Conservation (phyloP, 2,113 vertebrate genomes). For the Phoxinus phoxinus region DNA sequence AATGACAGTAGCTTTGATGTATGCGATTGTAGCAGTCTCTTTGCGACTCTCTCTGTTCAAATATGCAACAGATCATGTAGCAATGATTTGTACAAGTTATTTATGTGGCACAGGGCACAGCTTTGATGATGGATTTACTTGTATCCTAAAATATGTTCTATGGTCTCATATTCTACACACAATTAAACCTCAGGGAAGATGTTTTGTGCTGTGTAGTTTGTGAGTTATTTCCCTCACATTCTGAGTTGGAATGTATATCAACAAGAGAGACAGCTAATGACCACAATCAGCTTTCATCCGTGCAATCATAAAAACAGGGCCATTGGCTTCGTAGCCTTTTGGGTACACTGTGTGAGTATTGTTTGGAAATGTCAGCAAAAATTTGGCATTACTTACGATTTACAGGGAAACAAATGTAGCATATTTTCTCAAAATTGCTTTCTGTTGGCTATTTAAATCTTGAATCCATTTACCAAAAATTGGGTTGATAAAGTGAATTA, state of each 20-base stretch:
- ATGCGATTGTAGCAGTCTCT: not conserved
- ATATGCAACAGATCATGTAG: conserved; percentile 7
- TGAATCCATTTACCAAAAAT: not conserved
- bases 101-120: not conserved
- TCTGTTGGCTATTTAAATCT: not conserved
- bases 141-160: not conserved
- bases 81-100: not conserved
- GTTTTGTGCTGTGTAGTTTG: conserved; percentile 10
- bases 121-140: conserved; percentile 13
- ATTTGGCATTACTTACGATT: not conserved
- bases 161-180: not conserved
- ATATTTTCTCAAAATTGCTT: not conserved
- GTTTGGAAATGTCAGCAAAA: conserved; percentile 24
- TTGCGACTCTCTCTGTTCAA: not conserved
- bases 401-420: conserved; percentile 14
- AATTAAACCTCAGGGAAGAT: not conserved
- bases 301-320: conserved; percentile 21
- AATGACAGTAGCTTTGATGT: conserved; percentile 14
- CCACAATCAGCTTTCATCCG: conserved; percentile 17
- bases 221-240: not conserved
- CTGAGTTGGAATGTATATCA: conserved; percentile 10
- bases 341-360: conserved; percentile 8
- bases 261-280: conserved; percentile 27
- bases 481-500: not conserved
- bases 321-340: not conserved